Evolutionary conservation across 2,888 invertebrate species (phyloP).

Genomic region (Aphidius colemani): DNA sequence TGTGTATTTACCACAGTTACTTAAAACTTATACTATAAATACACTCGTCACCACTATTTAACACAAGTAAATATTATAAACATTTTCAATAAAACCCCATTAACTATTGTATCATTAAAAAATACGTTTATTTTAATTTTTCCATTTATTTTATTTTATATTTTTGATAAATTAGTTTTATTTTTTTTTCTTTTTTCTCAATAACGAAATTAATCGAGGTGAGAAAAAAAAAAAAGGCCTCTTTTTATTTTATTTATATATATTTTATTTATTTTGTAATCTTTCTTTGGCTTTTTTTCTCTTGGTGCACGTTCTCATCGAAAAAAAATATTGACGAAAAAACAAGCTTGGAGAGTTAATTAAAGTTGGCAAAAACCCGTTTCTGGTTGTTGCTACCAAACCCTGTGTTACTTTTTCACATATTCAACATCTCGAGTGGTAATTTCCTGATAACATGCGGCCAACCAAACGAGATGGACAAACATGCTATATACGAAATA

Average conservation of each 20-base stretch:
- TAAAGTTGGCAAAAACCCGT: constrained; percentile 52
- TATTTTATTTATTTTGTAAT: constrained; percentile 5
- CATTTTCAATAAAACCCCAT: not conserved
- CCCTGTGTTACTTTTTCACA: constrained; percentile 30
- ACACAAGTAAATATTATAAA: constrained; percentile 10
- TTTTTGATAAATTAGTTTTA: too few species aligned
- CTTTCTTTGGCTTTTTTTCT: constrained; percentile 1
- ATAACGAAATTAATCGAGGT: too few species aligned
- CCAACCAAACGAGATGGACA: constrained; percentile 49
- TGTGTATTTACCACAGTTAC: constrained; percentile 56
- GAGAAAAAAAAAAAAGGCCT: constrained; percentile 4
- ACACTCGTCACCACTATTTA: not conserved
- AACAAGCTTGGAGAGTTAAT: constrained; percentile 55
- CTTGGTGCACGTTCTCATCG: constrained; percentile 27
- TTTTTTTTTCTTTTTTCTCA: too few species aligned
- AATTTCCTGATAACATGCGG: constrained; percentile 54
- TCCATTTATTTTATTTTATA: too few species aligned
- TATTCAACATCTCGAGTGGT: constrained; percentile 48
- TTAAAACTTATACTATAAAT: constrained; percentile 6
- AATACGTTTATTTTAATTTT: too few species aligned
- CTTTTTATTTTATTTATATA: constrained; percentile 5
- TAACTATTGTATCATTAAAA: too few species aligned
- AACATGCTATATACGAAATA: constrained; percentile 38
- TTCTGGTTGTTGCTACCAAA: constrained; percentile 40
- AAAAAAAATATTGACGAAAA: constrained; percentile 58